A percentile compares a stretch with the other conserved stretches of the same genome.
Conservation (phyloP, 1,140 invertebrate genomes). For the Aphaenogaster rudis region DNA sequence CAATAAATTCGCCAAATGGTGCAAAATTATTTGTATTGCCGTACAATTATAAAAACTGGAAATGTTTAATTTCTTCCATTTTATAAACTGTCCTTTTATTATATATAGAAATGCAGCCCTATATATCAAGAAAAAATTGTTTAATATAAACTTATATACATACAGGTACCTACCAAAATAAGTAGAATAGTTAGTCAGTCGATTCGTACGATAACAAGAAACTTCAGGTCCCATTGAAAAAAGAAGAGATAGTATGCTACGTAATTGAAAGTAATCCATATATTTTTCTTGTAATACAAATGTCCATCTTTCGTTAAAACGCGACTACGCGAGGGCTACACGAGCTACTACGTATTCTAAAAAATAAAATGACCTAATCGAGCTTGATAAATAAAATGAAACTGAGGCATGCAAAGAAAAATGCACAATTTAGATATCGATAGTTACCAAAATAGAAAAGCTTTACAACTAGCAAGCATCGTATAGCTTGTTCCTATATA, state of each 20-base stretch:
- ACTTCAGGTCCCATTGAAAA: conserved; percentile 49
- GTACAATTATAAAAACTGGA: conserved; percentile 56
- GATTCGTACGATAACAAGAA: conserved; percentile 43
- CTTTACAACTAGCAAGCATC: conserved; percentile 64
- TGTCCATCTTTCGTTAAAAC: conserved; percentile 65
- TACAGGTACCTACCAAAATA: conserved; percentile 68
- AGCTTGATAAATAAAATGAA: conserved; percentile 67
- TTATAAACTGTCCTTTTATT: conserved; percentile 60
- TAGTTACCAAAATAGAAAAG: conserved; percentile 70
- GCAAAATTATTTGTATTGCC: conserved; percentile 59
- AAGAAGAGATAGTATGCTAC: conserved; percentile 46
- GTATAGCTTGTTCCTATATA: conserved; percentile 56
- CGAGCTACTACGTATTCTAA: conserved; percentile 56
- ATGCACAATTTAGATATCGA: conserved; percentile 66
- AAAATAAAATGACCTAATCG: conserved; percentile 56
- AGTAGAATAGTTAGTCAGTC: conserved; percentile 69
- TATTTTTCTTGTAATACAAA: conserved; percentile 55
- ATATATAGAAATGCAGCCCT: conserved; percentile 40
- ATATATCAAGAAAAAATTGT: conserved; percentile 50
- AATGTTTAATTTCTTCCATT: conserved; percentile 58
- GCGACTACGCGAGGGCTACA: conserved; percentile 15
- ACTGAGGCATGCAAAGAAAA: conserved; percentile 60
- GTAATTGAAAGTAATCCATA: conserved; percentile 52
- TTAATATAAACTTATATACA: conserved; percentile 66
- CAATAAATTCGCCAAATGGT: conserved; percentile 75